These are phyloP conservation scores for Perca fluviatilis DNA, from an alignment of 2,113 vertebrate species.

Conservation along the genomic window DNA sequence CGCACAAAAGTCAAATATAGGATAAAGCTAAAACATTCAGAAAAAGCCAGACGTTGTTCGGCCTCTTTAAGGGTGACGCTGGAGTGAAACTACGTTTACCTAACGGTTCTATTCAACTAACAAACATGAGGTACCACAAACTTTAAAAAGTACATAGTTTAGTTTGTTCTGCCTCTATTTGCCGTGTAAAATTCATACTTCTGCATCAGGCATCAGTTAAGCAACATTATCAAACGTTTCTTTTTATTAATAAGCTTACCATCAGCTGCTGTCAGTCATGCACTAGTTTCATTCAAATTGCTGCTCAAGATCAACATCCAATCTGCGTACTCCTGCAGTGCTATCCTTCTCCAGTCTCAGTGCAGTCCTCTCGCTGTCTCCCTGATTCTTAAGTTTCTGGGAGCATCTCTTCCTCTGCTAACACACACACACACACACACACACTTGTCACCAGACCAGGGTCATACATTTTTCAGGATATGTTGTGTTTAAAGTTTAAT, in stretches of 20 bases:
- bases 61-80: not conserved
- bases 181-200: not conserved
- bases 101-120: not conserved
- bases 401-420: constrained; percentile 44
- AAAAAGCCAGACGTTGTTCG: not conserved
- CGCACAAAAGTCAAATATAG: not conserved
- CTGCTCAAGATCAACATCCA: constrained; percentile 42
- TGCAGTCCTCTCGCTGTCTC: constrained; percentile 18
- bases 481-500: constrained; percentile 75
- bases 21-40: not conserved
- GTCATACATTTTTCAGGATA: constrained; percentile 80
- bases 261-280: constrained; percentile 60
- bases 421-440: not conserved
- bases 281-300: constrained; percentile 53
- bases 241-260: constrained; percentile 61
- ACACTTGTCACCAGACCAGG: constrained; percentile 70
- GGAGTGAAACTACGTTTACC: not conserved
- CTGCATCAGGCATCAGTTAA: not conserved
- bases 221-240: not conserved
- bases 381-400: constrained; percentile 53
- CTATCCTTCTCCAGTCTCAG: constrained; percentile 22
- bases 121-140: not conserved
- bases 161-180: not conserved
- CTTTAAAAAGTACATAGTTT: not conserved
- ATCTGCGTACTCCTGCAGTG: constrained; percentile 28